Conservation (phyloP, 2,888 invertebrate species). For the Chironomus tentans region DNA sequence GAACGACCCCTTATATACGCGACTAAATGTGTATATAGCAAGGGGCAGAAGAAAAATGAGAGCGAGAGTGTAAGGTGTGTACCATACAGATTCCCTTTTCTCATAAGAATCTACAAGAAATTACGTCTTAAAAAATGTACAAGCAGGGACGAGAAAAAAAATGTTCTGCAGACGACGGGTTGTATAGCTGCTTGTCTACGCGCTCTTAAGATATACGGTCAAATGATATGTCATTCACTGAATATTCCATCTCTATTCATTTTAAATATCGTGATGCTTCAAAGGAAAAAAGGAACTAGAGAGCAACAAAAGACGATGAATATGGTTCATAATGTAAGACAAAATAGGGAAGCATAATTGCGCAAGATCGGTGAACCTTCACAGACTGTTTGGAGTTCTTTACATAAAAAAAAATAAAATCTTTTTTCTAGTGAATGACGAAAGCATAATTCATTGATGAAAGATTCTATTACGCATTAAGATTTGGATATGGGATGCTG, state of each 20-base stretch:
- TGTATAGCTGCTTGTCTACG: background rate
- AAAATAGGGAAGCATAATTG: background rate
- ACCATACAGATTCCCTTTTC: background rate
- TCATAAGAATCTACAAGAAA: background rate
- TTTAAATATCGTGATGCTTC: too few relatives aligned
- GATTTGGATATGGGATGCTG: too few relatives aligned
- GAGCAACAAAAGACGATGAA: background rate
- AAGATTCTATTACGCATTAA: background rate
- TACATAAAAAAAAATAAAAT: too few relatives aligned
- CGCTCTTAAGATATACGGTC: background rate
- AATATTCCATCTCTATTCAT: background rate
- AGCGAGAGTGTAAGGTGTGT: too few relatives aligned
- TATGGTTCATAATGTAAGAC: too few relatives aligned
- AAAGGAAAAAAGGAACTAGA: too few relatives aligned
- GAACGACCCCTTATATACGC: too few relatives aligned
- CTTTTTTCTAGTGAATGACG: constrained; percentile 7
- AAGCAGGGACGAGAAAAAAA: background rate
- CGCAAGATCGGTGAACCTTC: constrained; percentile 12
- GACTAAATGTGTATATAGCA: too few relatives aligned
- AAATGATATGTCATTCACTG: background rate
- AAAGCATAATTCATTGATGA: background rate
- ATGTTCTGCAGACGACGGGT: background rate
- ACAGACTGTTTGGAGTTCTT: constrained; percentile 1
- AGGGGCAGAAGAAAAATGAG: too few relatives aligned
- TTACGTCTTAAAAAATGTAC: constrained; percentile 12